These are phyloP conservation scores for Pimpla rufipes DNA, from an alignment of 2,888 invertebrate genomes.

Conservation along the genomic window DNA sequence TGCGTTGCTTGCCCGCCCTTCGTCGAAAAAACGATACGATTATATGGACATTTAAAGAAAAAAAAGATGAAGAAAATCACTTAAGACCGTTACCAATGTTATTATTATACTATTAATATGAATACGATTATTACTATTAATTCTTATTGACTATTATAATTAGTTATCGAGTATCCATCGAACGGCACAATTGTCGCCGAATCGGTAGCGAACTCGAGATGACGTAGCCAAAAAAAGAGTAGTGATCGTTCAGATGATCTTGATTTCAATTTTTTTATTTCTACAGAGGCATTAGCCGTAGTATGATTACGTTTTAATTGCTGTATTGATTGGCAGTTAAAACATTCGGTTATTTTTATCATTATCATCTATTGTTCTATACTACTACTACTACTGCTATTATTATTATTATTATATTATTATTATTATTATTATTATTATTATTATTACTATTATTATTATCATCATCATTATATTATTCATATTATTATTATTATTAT, in stretches of 20 bases:
- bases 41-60: slow-evolving; percentile 46
- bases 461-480: slow-evolving; percentile 70
- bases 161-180: slow-evolving; percentile 63
- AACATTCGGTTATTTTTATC: slow-evolving; percentile 73
- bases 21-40: slow-evolving; percentile 32
- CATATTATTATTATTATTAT: slow-evolving; percentile 72
- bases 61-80: slow-evolving; percentile 71
- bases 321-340: slow-evolving; percentile 61
- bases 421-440: slow-evolving; percentile 74
- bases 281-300: slow-evolving; percentile 59
- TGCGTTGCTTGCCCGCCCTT: slow-evolving; percentile 74
- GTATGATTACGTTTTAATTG: slow-evolving; percentile 65
- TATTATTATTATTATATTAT: slow-evolving; percentile 69
- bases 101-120: slow-evolving; percentile 74
- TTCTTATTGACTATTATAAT: slow-evolving; percentile 67
- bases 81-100: slow-evolving; percentile 83
- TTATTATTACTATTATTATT: slow-evolving; percentile 74
- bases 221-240: slow-evolving; percentile 68
- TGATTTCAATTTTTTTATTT: slow-evolving; percentile 55
- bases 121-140: slow-evolving; percentile 73
- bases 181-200: slow-evolving; percentile 30
- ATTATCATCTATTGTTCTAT: slow-evolving; percentile 75
- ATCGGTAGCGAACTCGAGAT: slow-evolving; percentile 61
- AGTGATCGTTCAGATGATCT: slow-evolving; percentile 52
- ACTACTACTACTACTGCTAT: slow-evolving; percentile 75